phyloP scores from a whole-genome alignment of 2,888 invertebrate genomes.

The Euclidia mi region DNA sequence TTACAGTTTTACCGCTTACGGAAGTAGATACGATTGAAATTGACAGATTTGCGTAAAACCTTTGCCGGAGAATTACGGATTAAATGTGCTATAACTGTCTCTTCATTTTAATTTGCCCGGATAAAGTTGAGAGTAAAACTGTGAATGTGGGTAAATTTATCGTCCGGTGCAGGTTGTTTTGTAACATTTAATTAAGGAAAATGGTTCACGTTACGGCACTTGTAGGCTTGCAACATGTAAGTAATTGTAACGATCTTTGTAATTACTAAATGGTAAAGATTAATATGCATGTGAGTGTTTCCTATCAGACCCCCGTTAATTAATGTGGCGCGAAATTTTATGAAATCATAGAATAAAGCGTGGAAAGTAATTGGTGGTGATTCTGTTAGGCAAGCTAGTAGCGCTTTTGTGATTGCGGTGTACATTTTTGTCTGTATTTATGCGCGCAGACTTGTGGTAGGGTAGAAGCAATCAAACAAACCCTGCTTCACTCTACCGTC shows the following conservation, averaged over 20 bases:
- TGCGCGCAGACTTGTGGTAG: too few relatives aligned
- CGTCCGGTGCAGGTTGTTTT: constrained; percentile 16
- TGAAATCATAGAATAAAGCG: too few relatives aligned
- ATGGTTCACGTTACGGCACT: constrained; percentile 22
- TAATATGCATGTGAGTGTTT: neutral
- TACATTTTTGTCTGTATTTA: too few relatives aligned
- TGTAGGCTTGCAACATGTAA: constrained; percentile 30
- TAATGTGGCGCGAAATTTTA: too few relatives aligned
- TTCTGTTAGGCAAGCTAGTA: too few relatives aligned
- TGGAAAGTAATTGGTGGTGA: too few relatives aligned
- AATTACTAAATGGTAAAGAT: neutral
- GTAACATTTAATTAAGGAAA: constrained; percentile 34
- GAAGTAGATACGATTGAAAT: too few relatives aligned
- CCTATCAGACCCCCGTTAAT: too few relatives aligned
- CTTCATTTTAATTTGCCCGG: constrained; percentile 16
- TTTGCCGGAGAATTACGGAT: constrained; percentile 13
- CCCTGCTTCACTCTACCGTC: too few relatives aligned
- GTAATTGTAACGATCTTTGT: constrained; percentile 15
- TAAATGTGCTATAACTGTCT: constrained; percentile 15
- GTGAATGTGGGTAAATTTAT: constrained; percentile 8
- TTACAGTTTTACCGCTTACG: too few relatives aligned
- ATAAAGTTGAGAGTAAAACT: constrained; percentile 9
- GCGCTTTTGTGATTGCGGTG: too few relatives aligned
- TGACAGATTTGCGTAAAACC: constrained; percentile 18
- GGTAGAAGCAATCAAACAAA: too few relatives aligned